phyloP scores from a whole-genome alignment of 2,797 vertebrate species.

The Sorex maritimensis region DNA sequence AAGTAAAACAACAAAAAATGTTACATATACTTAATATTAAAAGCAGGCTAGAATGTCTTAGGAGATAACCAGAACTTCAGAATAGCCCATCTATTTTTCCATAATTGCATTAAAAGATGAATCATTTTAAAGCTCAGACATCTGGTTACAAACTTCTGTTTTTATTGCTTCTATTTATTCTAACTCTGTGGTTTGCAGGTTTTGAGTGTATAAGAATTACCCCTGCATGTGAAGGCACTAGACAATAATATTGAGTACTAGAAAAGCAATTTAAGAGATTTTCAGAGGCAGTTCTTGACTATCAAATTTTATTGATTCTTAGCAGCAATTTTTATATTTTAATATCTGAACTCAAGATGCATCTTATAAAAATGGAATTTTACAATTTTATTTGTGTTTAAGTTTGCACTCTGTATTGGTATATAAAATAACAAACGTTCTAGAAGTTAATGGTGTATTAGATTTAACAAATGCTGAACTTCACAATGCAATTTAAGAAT shows the following conservation, averaged over 20 bases:
- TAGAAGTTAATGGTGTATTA: neutral
- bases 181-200: neutral
- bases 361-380: neutral
- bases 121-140: slow-evolving; percentile 3
- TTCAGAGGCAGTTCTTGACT: neutral
- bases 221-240: neutral
- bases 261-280: neutral
- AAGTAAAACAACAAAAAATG: too few species aligned
- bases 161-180: slow-evolving; percentile 7
- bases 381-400: neutral
- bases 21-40: too few species aligned
- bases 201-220: neutral
- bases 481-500: neutral
- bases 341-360: neutral
- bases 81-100: neutral
- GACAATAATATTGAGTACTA: neutral
- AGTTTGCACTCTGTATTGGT: neutral
- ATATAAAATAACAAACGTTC: slow-evolving; percentile 17
- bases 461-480: neutral
- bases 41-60: neutral
- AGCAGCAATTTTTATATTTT: neutral
- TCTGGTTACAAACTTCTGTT: neutral
- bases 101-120: slow-evolving; percentile 24
- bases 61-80: neutral
- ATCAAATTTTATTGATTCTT: neutral